These are phyloP conservation scores for Ormyrus pomaceus DNA, from an alignment of 2,888 invertebrate genomes.

Conservation along the genomic window DNA sequence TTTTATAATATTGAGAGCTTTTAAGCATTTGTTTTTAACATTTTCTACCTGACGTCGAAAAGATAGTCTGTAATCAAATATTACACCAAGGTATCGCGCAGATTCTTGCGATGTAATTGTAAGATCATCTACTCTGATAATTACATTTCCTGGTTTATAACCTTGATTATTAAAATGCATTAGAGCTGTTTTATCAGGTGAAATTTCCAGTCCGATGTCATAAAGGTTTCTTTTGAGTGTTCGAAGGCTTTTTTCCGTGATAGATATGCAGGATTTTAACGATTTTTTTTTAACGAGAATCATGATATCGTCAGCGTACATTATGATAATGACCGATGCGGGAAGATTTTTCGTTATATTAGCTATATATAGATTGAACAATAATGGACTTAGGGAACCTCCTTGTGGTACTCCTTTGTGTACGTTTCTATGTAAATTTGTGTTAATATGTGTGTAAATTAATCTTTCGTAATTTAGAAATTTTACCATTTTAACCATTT, in stretches of 20 bases:
- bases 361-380: neutral
- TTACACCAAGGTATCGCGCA: neutral
- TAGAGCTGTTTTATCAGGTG: neutral
- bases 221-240: too few species aligned
- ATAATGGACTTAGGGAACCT: neutral
- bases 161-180: constrained; percentile 17
- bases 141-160: neutral
- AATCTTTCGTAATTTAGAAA: neutral
- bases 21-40: constrained; percentile 3
- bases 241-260: neutral
- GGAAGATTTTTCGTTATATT: constrained; percentile 25
- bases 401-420: constrained; percentile 24
- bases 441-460: neutral
- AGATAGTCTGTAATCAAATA: neutral
- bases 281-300: neutral
- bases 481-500: neutral
- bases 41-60: neutral
- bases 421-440: neutral
- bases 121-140: neutral
- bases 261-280: neutral
- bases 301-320: constrained; percentile 38
- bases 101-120: neutral
- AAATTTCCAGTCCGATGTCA: too few species aligned
- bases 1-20: constrained; percentile 9
- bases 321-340: neutral